Evolutionary conservation across 2,888 invertebrate species (phyloP).

Genomic region (Exocentrus adspersus): DNA sequence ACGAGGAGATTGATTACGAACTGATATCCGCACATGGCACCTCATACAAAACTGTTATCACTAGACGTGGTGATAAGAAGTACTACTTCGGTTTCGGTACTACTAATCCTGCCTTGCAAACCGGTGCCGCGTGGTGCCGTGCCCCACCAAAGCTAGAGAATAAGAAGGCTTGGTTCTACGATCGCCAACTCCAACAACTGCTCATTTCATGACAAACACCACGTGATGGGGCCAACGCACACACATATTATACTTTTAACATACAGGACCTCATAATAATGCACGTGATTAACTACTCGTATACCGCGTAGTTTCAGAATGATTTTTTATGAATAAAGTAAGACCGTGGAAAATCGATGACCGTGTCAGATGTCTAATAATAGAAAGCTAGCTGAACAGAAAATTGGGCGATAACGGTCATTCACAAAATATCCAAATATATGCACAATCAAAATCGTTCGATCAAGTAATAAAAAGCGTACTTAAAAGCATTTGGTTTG

Average conservation of each 20-base stretch:
- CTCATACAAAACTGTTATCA: slow-evolving; percentile 15
- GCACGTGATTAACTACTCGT: slow-evolving; percentile 35
- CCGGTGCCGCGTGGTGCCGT: slow-evolving; percentile 30
- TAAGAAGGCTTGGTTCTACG: slow-evolving; percentile 27
- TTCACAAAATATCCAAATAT: too few relatives aligned
- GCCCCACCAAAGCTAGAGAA: slow-evolving; percentile 23
- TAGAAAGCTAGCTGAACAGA: not conserved
- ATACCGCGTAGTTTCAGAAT: slow-evolving; percentile 5
- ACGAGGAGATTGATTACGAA: slow-evolving; percentile 8
- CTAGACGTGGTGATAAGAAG: slow-evolving; percentile 21
- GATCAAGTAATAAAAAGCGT: too few relatives aligned
- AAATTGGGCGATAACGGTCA: not conserved
- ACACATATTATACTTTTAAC: slow-evolving; percentile 30
- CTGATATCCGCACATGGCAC: slow-evolving; percentile 1
- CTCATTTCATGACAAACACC: slow-evolving; percentile 33
- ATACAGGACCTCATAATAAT: slow-evolving; percentile 30
- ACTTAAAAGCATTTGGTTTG: too few relatives aligned
- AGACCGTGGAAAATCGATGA: not conserved
- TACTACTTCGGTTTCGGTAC: slow-evolving; percentile 13
- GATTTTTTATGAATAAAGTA: not conserved
- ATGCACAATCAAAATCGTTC: too few relatives aligned
- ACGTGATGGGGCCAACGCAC: slow-evolving; percentile 41
- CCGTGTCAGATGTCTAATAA: not conserved
- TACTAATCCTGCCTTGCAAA: slow-evolving; percentile 15
- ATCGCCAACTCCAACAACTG: slow-evolving; percentile 27